A percentile compares a stretch with the other conserved stretches of the same genome.
These are phyloP conservation scores for Sylvicapra grimmia DNA, from an alignment of 2,113 vertebrate species.

Conservation along the genomic window DNA sequence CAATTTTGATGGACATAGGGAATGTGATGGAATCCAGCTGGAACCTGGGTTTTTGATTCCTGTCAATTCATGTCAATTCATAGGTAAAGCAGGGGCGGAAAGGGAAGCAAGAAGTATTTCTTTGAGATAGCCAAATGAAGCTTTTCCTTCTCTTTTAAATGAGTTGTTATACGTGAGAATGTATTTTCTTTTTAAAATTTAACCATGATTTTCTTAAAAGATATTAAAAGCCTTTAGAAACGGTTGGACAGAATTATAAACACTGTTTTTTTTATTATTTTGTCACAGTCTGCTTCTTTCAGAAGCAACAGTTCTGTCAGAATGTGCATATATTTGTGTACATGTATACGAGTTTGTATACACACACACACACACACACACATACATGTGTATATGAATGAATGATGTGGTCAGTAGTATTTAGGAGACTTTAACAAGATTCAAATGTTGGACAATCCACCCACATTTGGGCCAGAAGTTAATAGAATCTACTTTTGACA, in stretches of 20 bases:
- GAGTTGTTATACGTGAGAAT: background rate
- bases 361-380: background rate
- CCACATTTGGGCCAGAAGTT: background rate
- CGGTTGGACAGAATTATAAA: background rate
- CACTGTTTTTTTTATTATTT: background rate
- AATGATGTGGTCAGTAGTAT: background rate
- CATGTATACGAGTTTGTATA: background rate
- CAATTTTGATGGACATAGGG: background rate
- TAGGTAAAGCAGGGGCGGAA: background rate
- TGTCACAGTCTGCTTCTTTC: background rate
- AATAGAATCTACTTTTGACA: background rate
- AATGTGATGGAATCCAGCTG: background rate
- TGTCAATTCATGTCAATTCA: background rate
- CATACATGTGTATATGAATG: background rate
- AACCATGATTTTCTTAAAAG: background rate
- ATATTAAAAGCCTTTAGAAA: background rate
- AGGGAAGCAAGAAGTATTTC: background rate
- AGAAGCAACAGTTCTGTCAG: background rate
- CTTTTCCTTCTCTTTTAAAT: constrained; percentile 1
- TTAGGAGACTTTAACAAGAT: background rate
- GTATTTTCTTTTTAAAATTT: background rate
- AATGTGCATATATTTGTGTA: background rate
- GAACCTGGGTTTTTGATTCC: background rate
- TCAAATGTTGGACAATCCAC: background rate
- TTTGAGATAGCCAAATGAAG: background rate